These are phyloP conservation scores for Phenacoccus solenopsis DNA, from an alignment of 1,140 invertebrate species.

Conservation along the genomic window DNA sequence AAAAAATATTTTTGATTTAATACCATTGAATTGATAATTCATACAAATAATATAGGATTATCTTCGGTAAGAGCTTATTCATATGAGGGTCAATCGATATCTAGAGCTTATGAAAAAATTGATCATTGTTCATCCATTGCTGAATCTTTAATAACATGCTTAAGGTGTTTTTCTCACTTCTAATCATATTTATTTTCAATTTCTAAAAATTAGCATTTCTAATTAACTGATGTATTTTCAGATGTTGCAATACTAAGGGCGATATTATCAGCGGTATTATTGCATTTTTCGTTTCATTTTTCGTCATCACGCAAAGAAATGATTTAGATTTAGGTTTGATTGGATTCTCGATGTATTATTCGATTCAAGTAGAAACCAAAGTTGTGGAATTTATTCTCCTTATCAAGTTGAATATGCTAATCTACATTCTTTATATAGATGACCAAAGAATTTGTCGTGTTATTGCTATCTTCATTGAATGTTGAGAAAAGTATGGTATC, in stretches of 20 bases:
- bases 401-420: no score
- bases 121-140: constrained; percentile 75
- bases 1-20: no score
- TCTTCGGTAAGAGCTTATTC: not conserved
- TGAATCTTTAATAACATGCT: constrained; percentile 74
- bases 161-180: constrained; percentile 53
- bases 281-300: constrained; percentile 76
- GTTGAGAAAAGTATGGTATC: constrained; percentile 96
- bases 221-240: constrained; percentile 24
- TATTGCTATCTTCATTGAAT: constrained; percentile 91
- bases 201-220: not conserved
- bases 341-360: constrained; percentile 80
- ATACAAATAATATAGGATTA: not conserved
- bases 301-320: constrained; percentile 65
- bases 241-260: constrained; percentile 80
- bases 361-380: constrained; percentile 73
- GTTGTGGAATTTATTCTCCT: no score
- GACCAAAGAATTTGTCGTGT: constrained; percentile 89
- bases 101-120: constrained; percentile 39
- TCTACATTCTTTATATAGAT: constrained; percentile 46
- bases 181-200: no score
- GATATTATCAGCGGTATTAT: constrained; percentile 88
- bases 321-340: constrained; percentile 63
- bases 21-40: no score
- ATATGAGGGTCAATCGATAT: not conserved